Evolutionary conservation across 2,797 vertebrate genomes (phyloP).

Genomic region (Poecilia wingei): DNA sequence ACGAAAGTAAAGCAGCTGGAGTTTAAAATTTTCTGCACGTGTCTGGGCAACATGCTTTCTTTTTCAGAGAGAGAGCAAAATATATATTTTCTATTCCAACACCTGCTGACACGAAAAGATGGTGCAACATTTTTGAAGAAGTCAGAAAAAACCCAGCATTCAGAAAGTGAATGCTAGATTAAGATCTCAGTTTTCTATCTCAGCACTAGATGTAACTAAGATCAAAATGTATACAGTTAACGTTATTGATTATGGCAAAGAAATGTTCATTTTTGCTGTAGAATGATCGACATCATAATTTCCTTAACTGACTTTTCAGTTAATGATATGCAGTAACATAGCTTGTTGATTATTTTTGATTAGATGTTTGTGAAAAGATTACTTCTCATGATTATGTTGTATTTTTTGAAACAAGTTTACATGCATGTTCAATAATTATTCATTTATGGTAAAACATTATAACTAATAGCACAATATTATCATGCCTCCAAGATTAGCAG

Average conservation of each 20-base stretch:
- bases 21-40: slow-evolving; percentile 1
- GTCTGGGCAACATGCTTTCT: neutral
- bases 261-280: neutral
- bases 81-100: slow-evolving; percentile 6
- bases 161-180: slow-evolving; percentile 6
- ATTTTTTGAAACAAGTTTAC: neutral
- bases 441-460: neutral
- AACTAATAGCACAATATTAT: neutral
- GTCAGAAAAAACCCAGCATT: slow-evolving; percentile 5
- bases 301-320: neutral
- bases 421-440: neutral
- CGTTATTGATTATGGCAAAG: neutral
- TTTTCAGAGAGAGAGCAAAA: neutral
- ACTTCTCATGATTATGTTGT: neutral
- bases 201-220: neutral
- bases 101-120: slow-evolving; percentile 25
- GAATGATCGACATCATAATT: neutral
- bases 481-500: neutral
- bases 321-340: neutral
- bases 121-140: slow-evolving; percentile 24
- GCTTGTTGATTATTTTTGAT: too few species aligned
- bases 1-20: slow-evolving; percentile 2
- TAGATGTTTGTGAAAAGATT: neutral
- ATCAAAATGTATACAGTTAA: neutral
- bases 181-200: neutral